Percentiles rank a stretch among this genome's conserved stretches.
Conservation (phyloP, 2,888 invertebrate species). For the Zeuzera pyrina region DNA sequence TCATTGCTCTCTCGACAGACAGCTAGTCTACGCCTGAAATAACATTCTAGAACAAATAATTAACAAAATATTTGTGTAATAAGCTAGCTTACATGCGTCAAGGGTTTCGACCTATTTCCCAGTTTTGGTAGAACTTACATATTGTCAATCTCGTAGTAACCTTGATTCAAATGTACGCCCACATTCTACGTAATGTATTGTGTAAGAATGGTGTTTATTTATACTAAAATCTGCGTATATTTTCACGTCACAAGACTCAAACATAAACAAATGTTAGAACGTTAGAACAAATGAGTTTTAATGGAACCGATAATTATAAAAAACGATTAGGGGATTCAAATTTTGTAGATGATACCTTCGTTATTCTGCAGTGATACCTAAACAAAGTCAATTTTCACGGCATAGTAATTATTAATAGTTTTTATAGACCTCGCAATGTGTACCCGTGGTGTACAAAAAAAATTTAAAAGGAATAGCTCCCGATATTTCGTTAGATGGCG, state of each 20-base stretch:
- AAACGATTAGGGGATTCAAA: too few relatives aligned
- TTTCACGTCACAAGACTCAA: constrained; percentile 21
- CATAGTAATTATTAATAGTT: too few relatives aligned
- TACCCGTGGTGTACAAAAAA: too few relatives aligned
- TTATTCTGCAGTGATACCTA: too few relatives aligned
- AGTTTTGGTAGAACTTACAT: constrained; percentile 30
- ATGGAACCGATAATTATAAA: too few relatives aligned
- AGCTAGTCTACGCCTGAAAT: constrained; percentile 31
- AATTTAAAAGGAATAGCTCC: too few relatives aligned
- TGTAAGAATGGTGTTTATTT: constrained; percentile 47
- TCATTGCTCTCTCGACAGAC: constrained; percentile 33
- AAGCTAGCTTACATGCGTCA: constrained; percentile 14
- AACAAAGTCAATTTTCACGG: too few relatives aligned
- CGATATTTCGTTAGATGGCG: too few relatives aligned
- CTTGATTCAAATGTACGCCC: constrained; percentile 49
- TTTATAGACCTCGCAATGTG: too few relatives aligned
- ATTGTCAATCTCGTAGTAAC: constrained; percentile 25
- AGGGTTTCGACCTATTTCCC: constrained; percentile 38
- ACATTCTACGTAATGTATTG: constrained; percentile 42
- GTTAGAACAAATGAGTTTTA: neutral
- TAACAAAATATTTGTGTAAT: constrained; percentile 5
- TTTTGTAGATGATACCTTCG: too few relatives aligned
- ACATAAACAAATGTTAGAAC: neutral
- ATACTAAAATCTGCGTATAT: constrained; percentile 32
- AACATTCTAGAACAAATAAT: constrained; percentile 26